These are phyloP conservation scores for Corvus moneduloides DNA, from an alignment of 2,113 vertebrate genomes.

Conservation along the genomic window DNA sequence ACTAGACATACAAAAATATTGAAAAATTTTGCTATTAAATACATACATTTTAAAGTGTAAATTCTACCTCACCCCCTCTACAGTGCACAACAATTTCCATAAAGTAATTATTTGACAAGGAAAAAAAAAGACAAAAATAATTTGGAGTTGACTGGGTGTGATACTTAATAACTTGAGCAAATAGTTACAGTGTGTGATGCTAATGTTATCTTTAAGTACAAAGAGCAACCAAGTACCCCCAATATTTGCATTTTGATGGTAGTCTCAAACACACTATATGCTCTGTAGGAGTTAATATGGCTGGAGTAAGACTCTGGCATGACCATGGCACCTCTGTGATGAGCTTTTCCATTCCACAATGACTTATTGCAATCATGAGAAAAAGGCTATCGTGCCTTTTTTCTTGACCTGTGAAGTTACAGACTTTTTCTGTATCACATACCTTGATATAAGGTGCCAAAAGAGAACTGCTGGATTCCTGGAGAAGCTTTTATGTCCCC, in stretches of 20 bases:
- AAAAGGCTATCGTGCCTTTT: background rate
- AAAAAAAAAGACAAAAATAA: background rate
- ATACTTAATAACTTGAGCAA: background rate
- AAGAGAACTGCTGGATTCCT: background rate
- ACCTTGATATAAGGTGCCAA: background rate
- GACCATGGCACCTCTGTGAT: background rate
- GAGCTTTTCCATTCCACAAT: background rate
- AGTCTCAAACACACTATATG: background rate
- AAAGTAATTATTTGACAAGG: background rate
- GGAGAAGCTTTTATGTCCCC: background rate
- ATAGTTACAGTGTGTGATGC: background rate
- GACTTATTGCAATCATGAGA: background rate
- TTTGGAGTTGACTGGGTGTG: background rate
- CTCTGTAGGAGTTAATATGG: background rate
- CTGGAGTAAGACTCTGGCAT: background rate
- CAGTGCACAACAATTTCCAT: background rate
- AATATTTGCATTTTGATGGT: background rate
- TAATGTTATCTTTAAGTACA: background rate
- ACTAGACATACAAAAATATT: background rate
- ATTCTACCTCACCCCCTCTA: background rate
- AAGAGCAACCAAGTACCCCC: background rate
- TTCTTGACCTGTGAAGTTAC: background rate
- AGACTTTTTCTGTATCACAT: background rate
- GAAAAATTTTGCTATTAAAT: background rate
- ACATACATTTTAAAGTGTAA: background rate